Base-by-base conservation (phyloP, 2,888 invertebrate genomes). In the Lithophane ornitopus region DNA sequence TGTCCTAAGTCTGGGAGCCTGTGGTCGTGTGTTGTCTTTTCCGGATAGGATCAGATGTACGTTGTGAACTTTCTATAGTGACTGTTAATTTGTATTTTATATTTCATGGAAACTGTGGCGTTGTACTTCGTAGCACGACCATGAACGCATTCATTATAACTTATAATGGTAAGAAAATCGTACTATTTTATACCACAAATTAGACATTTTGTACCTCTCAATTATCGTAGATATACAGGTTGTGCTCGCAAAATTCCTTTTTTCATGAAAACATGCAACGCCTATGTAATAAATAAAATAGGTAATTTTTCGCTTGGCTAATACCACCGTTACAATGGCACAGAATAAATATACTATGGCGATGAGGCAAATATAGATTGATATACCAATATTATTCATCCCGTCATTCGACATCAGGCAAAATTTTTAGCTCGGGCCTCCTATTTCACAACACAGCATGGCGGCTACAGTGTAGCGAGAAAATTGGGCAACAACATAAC, bases 401-500 rank as follows among this genome's bases (percentile, higher is more conserved):
- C 52, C 41, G 62, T 70, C 63, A 85, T 73, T 70, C 58, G 41
- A 73, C 44, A 58, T 82, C n/a, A 62, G 56, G 58, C 61, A 28
- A 69, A 59, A 26, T 67, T 85, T 82, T 76, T 78, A 54, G 61
- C 59, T 68, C 6, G 1, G 12, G 68, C 68, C 68, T 70, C 67
- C 66, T 85, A 81, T 81, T 74, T 82, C 46, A 68, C 62, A 82
- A 78, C 74, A n/a, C 68, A 74, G 67, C 41, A 28, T 80, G 59
- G 71, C 58, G 68, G 70, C 39, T 56, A 70, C 62, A 74, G 70
- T 62, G 70, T 74, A 78, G 74, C 70, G 82, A 74, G 80, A 74
- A 85, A 87, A 87, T 87, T 88, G 87, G 80, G 75, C 63, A 84
- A 74, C 80, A 87, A 82, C 78, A 80, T 87, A 87, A 88, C 78